Percentiles rank a stretch among this genome's conserved stretches.
Evolutionary conservation across 1,140 invertebrate species (phyloP).

Genomic region (Cylas formicarius): DNA sequence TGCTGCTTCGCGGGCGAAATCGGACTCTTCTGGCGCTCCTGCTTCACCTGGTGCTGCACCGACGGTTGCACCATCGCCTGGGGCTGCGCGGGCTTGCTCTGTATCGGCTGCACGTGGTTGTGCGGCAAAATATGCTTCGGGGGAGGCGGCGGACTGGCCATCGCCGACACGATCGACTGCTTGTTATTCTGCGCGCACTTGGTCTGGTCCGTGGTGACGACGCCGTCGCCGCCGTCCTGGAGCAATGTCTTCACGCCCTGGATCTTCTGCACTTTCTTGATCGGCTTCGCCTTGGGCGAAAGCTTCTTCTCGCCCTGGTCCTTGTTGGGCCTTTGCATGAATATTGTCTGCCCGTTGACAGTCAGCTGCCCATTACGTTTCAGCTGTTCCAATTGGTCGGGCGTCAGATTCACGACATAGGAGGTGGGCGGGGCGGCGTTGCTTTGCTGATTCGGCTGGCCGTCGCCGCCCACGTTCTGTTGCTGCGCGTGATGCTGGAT

Average conservation of each 20-base stretch:
- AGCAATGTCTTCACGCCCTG: slow-evolving; percentile 23
- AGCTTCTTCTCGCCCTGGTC: slow-evolving; percentile 35
- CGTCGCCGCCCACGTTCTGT: slow-evolving; percentile 23
- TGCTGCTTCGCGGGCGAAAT: slow-evolving; percentile 17
- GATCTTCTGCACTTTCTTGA: slow-evolving; percentile 29
- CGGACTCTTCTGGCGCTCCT: slow-evolving; percentile 25
- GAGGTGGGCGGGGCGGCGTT: slow-evolving; percentile 33
- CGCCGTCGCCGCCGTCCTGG: slow-evolving; percentile 20
- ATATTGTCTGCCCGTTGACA: slow-evolving; percentile 42
- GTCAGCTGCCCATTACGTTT: slow-evolving; percentile 41
- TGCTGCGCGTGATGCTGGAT: slow-evolving; percentile 28
- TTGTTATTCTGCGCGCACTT: slow-evolving; percentile 9
- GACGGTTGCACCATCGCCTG: slow-evolving; percentile 29
- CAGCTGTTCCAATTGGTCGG: slow-evolving; percentile 40
- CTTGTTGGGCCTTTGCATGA: slow-evolving; percentile 39
- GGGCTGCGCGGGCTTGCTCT: slow-evolving; percentile 22
- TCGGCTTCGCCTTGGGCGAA: slow-evolving; percentile 37
- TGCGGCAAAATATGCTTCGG: slow-evolving; percentile 27
- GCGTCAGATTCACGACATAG: slow-evolving; percentile 41
- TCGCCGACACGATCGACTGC: slow-evolving; percentile 18
- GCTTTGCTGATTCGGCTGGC: slow-evolving; percentile 20
- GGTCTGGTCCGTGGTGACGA: slow-evolving; percentile 6
- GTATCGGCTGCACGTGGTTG: slow-evolving; percentile 26
- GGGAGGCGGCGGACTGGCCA: slow-evolving; percentile 18
- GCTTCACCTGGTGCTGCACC: slow-evolving; percentile 20